Evolutionary conservation across 2,888 invertebrate genomes (phyloP).

Genomic region (Sesia apiformis): DNA sequence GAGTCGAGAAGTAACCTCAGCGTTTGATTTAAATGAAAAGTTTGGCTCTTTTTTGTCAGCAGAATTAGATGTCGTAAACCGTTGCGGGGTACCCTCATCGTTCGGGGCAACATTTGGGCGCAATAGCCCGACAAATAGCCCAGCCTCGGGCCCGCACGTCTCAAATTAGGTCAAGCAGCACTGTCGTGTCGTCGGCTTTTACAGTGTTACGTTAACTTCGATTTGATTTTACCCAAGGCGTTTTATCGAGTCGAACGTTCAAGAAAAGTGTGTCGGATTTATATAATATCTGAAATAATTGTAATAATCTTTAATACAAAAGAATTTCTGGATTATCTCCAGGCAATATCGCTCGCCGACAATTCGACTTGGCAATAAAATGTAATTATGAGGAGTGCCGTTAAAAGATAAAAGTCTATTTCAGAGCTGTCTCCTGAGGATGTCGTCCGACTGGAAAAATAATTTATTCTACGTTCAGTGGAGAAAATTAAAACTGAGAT

Average conservation of each 20-base stretch:
- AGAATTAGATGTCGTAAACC: conserved; percentile 39
- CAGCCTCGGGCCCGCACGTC: conserved; percentile 22
- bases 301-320: not conserved
- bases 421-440: conserved; percentile 22
- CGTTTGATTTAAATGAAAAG: not conserved
- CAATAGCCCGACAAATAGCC: conserved; percentile 42
- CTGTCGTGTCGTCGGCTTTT: conserved; percentile 29
- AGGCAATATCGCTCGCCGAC: not conserved
- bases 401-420: conserved; percentile 36
- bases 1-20: too few species aligned
- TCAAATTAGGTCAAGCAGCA: conserved; percentile 50
- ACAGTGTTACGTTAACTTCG: conserved; percentile 29
- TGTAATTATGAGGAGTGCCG: conserved; percentile 17
- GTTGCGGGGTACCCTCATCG: conserved; percentile 20
- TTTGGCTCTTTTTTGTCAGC: conserved; percentile 30
- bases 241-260: too few species aligned
- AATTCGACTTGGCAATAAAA: conserved; percentile 13
- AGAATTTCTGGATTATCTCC: not conserved
- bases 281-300: too few species aligned
- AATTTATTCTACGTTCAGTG: conserved; percentile 30
- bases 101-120: conserved; percentile 38
- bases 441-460: conserved; percentile 21
- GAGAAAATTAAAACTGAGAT: conserved; percentile 34
- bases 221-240: conserved; percentile 24
- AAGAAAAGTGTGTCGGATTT: too few species aligned